phyloP scores from a whole-genome alignment of 2,888 invertebrate genomes.

The Vannuccia rotundouncinata region DNA sequence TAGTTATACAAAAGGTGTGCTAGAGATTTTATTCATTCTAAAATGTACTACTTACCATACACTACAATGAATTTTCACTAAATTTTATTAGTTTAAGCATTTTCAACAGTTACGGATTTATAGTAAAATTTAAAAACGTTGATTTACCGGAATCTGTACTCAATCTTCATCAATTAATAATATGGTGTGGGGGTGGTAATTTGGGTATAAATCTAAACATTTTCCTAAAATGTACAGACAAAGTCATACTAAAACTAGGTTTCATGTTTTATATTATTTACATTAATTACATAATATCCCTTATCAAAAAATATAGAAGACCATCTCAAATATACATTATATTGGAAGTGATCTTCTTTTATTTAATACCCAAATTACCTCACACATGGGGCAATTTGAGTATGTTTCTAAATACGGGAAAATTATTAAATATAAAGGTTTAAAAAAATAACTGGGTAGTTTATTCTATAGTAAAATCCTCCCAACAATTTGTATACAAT shows the following conservation, averaged over 20 bases:
- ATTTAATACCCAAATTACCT: too few species aligned
- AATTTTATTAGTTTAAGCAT: too few species aligned
- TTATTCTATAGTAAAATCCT: not conserved
- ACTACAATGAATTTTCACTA: too few species aligned
- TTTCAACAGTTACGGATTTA: too few species aligned
- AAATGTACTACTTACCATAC: too few species aligned
- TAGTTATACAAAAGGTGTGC: too few species aligned
- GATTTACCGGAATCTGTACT: too few species aligned
- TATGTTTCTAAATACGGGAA: not conserved
- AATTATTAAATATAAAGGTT: not conserved
- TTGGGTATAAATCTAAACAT: not conserved
- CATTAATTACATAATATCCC: not conserved
- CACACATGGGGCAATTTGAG: too few species aligned
- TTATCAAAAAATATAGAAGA: not conserved
- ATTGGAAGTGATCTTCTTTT: not conserved
- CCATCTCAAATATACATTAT: not conserved
- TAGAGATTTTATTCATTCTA: too few species aligned
- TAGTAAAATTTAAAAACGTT: too few species aligned
- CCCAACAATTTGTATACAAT: not conserved
- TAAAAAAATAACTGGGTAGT: not conserved
- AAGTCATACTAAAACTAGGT: not conserved
- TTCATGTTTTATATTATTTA: not conserved
- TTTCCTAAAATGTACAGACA: not conserved
- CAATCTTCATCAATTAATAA: too few species aligned
- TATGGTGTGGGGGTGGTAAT: not conserved